These are phyloP conservation scores for Trissolcus japonicus DNA, from an alignment of 2,888 invertebrate species.

Conservation along the genomic window DNA sequence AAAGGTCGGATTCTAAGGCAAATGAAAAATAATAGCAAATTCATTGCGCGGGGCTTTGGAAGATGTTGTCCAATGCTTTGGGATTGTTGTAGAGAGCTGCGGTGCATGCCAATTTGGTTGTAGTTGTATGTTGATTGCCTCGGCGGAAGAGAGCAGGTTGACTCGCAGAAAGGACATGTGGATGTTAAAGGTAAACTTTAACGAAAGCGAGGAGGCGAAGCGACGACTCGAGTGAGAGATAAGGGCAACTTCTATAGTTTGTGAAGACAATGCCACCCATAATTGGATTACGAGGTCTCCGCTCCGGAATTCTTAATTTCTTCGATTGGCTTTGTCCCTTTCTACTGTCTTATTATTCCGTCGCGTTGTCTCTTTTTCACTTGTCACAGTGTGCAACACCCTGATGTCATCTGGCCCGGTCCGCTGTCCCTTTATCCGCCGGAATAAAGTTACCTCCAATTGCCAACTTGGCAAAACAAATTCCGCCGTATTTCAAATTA, in stretches of 20 bases:
- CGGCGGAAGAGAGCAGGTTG: constrained; percentile 8
- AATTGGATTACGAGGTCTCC: constrained; percentile 68
- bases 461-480: constrained; percentile 48
- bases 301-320: constrained; percentile 70
- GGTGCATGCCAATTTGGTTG: constrained; percentile 11
- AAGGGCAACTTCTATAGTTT: constrained; percentile 67
- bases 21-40: constrained; percentile 36
- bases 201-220: constrained; percentile 39
- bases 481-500: constrained; percentile 38
- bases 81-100: constrained; percentile 25
- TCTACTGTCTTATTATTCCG: constrained; percentile 38
- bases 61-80: constrained; percentile 28
- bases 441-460: constrained; percentile 50
- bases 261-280: constrained; percentile 69
- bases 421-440: constrained; percentile 36
- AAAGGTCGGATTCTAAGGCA: constrained; percentile 24
- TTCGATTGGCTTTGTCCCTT: constrained; percentile 51
- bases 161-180: constrained; percentile 28
- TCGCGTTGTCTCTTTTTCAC: constrained; percentile 54
- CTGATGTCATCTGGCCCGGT: constrained; percentile 37
- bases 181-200: constrained; percentile 36
- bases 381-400: constrained; percentile 54
- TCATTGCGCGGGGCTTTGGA: not conserved
- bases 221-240: constrained; percentile 59
- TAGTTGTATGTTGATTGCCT: constrained; percentile 37